These are phyloP conservation scores for Lasioglossum marginatum DNA, from an alignment of 2,888 invertebrate species.

Conservation along the genomic window DNA sequence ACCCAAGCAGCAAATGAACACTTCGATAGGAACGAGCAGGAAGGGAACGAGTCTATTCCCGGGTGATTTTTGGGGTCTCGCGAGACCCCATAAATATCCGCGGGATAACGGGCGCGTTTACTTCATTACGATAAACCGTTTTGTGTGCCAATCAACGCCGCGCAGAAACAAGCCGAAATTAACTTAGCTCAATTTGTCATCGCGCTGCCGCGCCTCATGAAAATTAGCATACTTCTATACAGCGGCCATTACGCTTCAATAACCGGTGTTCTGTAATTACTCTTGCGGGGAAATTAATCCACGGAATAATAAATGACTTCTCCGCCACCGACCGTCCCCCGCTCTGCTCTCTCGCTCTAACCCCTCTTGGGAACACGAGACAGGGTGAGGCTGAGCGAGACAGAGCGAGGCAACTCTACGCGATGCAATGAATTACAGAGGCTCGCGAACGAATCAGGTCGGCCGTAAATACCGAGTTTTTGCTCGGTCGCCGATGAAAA, in stretches of 20 bases:
- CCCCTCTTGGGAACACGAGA: slow-evolving; percentile 27
- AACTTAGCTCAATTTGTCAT: slow-evolving; percentile 56
- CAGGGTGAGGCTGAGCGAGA: not conserved
- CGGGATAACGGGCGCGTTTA: slow-evolving; percentile 28
- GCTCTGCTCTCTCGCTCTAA: not conserved
- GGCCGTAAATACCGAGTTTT: slow-evolving; percentile 47
- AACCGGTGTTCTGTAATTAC: slow-evolving; percentile 59
- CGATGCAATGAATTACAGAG: slow-evolving; percentile 47
- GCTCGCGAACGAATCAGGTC: slow-evolving; percentile 46
- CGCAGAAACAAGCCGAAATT: slow-evolving; percentile 42
- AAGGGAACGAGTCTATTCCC: not conserved
- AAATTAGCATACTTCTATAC: slow-evolving; percentile 59
- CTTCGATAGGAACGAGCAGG: not conserved
- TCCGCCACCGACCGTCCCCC: not conserved
- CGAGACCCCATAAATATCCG: slow-evolving; percentile 41
- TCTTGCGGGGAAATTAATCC: slow-evolving; percentile 60
- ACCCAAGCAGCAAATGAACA: not conserved
- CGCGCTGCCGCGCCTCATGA: slow-evolving; percentile 38
- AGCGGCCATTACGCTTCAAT: slow-evolving; percentile 51
- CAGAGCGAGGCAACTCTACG: not conserved
- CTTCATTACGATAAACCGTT: slow-evolving; percentile 43
- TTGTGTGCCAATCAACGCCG: slow-evolving; percentile 51
- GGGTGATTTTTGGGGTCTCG: not conserved
- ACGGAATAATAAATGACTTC: slow-evolving; percentile 55
- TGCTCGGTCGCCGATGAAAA: slow-evolving; percentile 32